These are phyloP conservation scores for Neogobius melanostomus DNA, from an alignment of 2,113 vertebrate genomes.

Conservation along the genomic window DNA sequence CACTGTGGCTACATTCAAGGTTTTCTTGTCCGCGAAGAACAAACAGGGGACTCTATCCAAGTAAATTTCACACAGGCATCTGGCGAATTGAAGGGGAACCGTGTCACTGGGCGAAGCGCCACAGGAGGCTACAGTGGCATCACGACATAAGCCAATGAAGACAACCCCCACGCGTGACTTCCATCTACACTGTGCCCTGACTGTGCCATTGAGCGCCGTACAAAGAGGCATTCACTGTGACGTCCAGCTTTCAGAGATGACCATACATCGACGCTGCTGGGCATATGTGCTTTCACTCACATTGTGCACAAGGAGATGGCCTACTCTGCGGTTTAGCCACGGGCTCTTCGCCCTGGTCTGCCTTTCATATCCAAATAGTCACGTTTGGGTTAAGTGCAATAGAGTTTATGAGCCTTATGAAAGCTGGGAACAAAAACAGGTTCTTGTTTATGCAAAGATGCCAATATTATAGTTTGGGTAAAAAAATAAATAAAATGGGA, in stretches of 20 bases:
- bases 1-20: not conserved
- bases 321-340: constrained; percentile 19
- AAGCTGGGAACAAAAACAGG: not conserved
- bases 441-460: not conserved
- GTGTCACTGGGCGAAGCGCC: constrained; percentile 13
- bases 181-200: constrained; percentile 33
- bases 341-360: constrained; percentile 18
- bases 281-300: constrained; percentile 28
- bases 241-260: constrained; percentile 45
- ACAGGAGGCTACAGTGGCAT: constrained; percentile 30
- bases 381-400: constrained; percentile 20
- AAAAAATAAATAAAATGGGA: not conserved
- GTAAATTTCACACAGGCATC: constrained; percentile 22
- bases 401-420: not conserved
- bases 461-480: not conserved
- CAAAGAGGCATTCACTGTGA: constrained; percentile 53
- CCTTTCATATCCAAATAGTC: constrained; percentile 20
- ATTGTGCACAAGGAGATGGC: constrained; percentile 24
- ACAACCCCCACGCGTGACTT: constrained; percentile 33
- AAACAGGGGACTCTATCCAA: not conserved
- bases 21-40: not conserved
- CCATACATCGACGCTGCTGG: constrained; percentile 42
- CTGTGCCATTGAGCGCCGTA: constrained; percentile 38
- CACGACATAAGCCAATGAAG: constrained; percentile 43
- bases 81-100: not conserved